Conservation (phyloP, 2,113 vertebrate species). For the Mesocricetus auratus region DNA sequence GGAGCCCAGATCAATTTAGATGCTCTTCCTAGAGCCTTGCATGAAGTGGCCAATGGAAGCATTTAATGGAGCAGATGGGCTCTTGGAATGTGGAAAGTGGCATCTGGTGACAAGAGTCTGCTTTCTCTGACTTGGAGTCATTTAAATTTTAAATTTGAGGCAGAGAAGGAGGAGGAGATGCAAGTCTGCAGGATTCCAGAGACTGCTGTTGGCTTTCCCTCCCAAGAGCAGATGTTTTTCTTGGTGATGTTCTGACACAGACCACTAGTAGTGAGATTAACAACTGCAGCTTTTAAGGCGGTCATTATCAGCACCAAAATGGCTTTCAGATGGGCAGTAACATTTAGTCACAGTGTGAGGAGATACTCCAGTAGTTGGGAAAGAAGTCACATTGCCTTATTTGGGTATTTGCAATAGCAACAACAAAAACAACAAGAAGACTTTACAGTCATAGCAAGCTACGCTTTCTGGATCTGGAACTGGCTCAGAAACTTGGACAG, state of each 20-base stretch:
- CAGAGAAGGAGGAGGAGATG: conserved; percentile 36
- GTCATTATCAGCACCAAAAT: conserved; percentile 10
- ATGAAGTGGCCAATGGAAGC: conserved; percentile 38
- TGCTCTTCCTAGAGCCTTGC: conserved; percentile 62
- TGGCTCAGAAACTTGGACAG: not conserved
- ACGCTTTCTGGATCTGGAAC: conserved; percentile 17
- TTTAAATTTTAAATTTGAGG: conserved; percentile 73
- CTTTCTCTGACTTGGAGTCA: conserved; percentile 65
- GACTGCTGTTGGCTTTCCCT: conserved; percentile 25
- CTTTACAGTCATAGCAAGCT: conserved; percentile 2
- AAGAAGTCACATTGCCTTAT: conserved; percentile 42
- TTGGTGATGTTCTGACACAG: not conserved
- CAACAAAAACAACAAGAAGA: not conserved
- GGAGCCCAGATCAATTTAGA: conserved; percentile 61
- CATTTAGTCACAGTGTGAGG: conserved; percentile 34
- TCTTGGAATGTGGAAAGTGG: conserved; percentile 65
- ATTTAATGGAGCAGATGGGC: conserved; percentile 75
- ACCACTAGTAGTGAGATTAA: conserved; percentile 62
- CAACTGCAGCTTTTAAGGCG: conserved; percentile 32
- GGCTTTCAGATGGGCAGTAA: conserved; percentile 65
- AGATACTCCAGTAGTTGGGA: conserved; percentile 30
- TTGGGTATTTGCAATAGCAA: conserved; percentile 24
- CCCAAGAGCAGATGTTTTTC: conserved; percentile 63
- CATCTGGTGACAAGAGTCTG: conserved; percentile 67
- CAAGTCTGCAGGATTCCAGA: not conserved